Conservation (phyloP, 2,888 invertebrate species). For the Miltochrista miniata region DNA sequence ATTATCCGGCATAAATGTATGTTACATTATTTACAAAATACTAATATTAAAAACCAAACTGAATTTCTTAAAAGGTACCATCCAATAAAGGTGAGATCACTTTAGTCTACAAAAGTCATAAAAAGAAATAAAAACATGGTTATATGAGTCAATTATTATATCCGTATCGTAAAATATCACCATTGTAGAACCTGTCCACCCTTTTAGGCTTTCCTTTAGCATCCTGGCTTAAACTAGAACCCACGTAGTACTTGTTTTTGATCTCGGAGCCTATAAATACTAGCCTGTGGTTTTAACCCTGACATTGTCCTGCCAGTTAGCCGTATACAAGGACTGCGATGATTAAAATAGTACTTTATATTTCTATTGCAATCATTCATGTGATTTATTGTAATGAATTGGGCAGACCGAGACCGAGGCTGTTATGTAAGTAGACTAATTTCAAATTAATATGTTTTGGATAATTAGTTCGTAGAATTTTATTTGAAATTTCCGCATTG, state of each 20-base stretch:
- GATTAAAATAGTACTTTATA: constrained; percentile 50
- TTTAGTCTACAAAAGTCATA: constrained; percentile 6
- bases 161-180: constrained; percentile 15
- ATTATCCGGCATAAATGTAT: no score
- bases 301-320: constrained; percentile 71
- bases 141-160: constrained; percentile 23
- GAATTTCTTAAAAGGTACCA: no score
- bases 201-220: constrained; percentile 70
- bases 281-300: constrained; percentile 69
- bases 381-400: constrained; percentile 20
- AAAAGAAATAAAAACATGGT: constrained; percentile 11
- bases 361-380: constrained; percentile 40
- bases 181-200: constrained; percentile 61
- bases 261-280: constrained; percentile 74
- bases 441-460: neutral
- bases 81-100: neutral
- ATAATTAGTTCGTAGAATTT: neutral
- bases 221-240: constrained; percentile 72
- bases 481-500: no score
- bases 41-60: neutral
- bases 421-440: constrained; percentile 28
- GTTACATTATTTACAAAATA: neutral
- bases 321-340: constrained; percentile 45
- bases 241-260: constrained; percentile 73
- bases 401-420: constrained; percentile 16